phyloP scores from a whole-genome alignment of 2,113 vertebrate genomes.

The Cynoglossus semilaevis region DNA sequence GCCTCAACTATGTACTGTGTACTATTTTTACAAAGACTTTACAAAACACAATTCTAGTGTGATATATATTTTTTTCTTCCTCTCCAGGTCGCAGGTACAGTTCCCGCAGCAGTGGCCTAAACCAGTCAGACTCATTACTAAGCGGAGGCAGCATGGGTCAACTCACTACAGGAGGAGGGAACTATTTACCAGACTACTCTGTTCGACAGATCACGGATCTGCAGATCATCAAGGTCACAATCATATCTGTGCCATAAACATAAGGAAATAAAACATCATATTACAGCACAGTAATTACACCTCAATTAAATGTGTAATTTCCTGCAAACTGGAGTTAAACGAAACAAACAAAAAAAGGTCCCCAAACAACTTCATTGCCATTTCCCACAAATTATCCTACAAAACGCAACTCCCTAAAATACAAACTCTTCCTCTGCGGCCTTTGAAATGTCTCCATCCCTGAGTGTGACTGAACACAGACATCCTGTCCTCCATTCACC shows the following conservation, averaged over 20 bases:
- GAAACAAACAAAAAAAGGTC: neutral
- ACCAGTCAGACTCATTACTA: conserved; percentile 88
- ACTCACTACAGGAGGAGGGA: conserved; percentile 83
- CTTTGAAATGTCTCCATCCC: conserved; percentile 61
- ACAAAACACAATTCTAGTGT: too few species aligned
- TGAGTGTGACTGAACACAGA: conserved; percentile 61
- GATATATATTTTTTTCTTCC: conserved; percentile 10
- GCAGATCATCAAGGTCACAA: conserved; percentile 94
- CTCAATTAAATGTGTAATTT: conserved; percentile 34
- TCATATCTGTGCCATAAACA: conserved; percentile 16
- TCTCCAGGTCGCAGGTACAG: conserved; percentile 86
- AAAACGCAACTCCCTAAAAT: conserved; percentile 30
- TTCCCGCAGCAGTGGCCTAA: conserved; percentile 85
- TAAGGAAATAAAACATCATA: conserved; percentile 6
- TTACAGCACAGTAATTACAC: conserved; percentile 6
- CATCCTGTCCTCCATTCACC: conserved; percentile 45
- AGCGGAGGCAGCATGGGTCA: conserved; percentile 88
- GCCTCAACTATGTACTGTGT: too few species aligned
- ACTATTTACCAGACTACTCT: conserved; percentile 94
- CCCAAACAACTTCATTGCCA: conserved; percentile 27
- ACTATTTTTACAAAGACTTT: too few species aligned
- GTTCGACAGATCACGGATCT: conserved; percentile 93
- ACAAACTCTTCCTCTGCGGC: conserved; percentile 28
- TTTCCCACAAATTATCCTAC: conserved; percentile 35
- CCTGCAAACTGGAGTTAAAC: conserved; percentile 9